Base-by-base conservation (phyloP, 2,888 invertebrate genomes). In the Drosophila pseudotalamancana region DNA sequence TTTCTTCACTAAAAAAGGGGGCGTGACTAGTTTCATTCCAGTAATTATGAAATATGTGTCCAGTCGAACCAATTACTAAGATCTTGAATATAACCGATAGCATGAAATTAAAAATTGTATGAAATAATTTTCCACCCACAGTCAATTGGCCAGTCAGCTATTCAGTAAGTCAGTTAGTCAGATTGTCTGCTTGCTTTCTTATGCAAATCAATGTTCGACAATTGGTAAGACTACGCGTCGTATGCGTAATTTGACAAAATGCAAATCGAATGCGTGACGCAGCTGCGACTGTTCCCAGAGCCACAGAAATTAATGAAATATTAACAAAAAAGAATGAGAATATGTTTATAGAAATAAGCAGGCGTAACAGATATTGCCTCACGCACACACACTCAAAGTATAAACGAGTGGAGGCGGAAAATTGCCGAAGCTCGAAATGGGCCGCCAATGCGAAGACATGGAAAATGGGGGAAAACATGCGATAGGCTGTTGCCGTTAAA, bases 401-500 rank as follows among this genome's bases (percentile, higher is more conserved):
- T 25, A n/a, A n/a, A 46, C 51, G 37, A 40, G 40, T 37, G 18
- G 19, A 35, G 39, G 48, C 29, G 39, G 16, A 27, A 71, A 60
- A 45, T 45, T 56, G 34, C 64, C 50, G 72, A 74, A 57, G 62
- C 46, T 46, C 46, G 25, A 60, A 72, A 56, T 49, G 48, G 46
- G 69, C 72, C 61, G 69, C 69, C 66, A 76, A 79, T 65, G 66
- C 79, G 76, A 79, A 74, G 77, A 77, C 80, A 75, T 77, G 75
- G 75, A 75, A 81, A 65, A 69, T 56, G 67, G 55, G 65, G 45
- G 63, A 76, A 56, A 50, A 73, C 81, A 63, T 67, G 73, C 61
- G 80, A 80, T 80, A 80, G 80, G 80, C 78, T 81, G 81, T 62
- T 64, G 46, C 74, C 60, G 67, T 53, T 80, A 74, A 78, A 78